Percentiles rank a stretch among this genome's conserved stretches.
Evolutionary conservation across 1,140 invertebrate species (phyloP).

Genomic region (Pseudomyrmex flavicornis): DNA sequence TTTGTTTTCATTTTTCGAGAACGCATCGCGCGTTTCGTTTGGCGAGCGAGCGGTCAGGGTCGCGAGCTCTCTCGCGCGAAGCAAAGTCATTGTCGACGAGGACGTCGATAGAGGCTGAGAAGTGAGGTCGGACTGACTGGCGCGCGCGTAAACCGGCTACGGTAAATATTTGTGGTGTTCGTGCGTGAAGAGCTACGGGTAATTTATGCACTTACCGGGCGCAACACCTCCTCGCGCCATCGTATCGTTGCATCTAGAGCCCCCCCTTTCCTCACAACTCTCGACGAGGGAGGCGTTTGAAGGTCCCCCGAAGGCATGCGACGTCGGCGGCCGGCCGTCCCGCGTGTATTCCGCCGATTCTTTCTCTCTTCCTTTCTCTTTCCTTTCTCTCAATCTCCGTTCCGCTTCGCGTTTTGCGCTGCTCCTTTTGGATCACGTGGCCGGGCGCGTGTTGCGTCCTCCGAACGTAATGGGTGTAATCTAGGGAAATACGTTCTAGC

Average conservation of each 20-base stretch:
- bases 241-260: constrained; percentile 52
- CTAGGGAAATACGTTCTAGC: constrained; percentile 35
- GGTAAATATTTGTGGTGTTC: constrained; percentile 64
- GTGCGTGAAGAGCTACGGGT: constrained; percentile 48
- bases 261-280: neutral
- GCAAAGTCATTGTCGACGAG: constrained; percentile 53
- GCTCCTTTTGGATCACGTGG: constrained; percentile 46
- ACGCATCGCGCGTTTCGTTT: neutral
- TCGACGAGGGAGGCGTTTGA: constrained; percentile 15
- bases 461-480: constrained; percentile 54
- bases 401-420: constrained; percentile 17
- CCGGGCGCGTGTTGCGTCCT: constrained; percentile 26
- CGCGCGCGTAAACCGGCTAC: constrained; percentile 16
- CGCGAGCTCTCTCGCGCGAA: constrained; percentile 36
- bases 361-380: constrained; percentile 15
- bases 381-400: constrained; percentile 1
- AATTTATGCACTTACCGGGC: constrained; percentile 56
- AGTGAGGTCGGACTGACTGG: constrained; percentile 18
- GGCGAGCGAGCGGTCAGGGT: constrained; percentile 20
- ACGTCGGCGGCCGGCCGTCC: constrained; percentile 36
- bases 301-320: constrained; percentile 36
- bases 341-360: constrained; percentile 21
- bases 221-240: constrained; percentile 45
- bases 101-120: constrained; percentile 33
- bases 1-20: too few species aligned